phyloP scores from a whole-genome alignment of 2,113 vertebrate genomes.

The Crotalus helleri region DNA sequence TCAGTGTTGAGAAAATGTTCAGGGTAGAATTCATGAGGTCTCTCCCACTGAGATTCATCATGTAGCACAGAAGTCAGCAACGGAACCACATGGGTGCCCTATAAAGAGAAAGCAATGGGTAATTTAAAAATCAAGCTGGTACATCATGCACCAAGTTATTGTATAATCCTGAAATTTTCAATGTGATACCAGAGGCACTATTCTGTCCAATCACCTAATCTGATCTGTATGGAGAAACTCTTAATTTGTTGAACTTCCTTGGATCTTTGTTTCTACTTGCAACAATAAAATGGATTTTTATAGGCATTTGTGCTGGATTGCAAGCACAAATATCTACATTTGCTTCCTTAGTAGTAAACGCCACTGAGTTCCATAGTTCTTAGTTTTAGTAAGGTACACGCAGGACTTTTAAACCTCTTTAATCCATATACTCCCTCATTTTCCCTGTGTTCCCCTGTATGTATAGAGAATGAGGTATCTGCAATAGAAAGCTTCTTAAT shows the following conservation, averaged over 20 bases:
- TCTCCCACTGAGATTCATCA: constrained; percentile 66
- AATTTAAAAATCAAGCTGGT: neutral
- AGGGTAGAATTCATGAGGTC: constrained; percentile 65
- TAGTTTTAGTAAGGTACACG: neutral
- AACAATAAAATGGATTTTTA: neutral
- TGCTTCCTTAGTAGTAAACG: no score
- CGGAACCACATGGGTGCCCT: constrained; percentile 55
- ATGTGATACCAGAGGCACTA: neutral
- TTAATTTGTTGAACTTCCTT: neutral
- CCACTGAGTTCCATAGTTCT: neutral
- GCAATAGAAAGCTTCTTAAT: neutral
- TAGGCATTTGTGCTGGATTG: neutral
- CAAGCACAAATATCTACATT: neutral
- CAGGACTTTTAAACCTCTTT: no score
- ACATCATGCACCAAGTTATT: neutral
- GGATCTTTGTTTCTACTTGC: neutral
- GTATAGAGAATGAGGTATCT: neutral
- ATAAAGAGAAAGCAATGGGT: neutral
- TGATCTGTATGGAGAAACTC: neutral
- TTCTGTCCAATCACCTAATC: neutral
- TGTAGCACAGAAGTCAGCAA: constrained; percentile 62
- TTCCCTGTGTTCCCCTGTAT: no score
- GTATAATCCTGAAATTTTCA: neutral
- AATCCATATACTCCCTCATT: no score
- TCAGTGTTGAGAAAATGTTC: constrained; percentile 67